Conservation (phyloP, 2,888 invertebrate genomes). For the Galeruca laticollis region DNA sequence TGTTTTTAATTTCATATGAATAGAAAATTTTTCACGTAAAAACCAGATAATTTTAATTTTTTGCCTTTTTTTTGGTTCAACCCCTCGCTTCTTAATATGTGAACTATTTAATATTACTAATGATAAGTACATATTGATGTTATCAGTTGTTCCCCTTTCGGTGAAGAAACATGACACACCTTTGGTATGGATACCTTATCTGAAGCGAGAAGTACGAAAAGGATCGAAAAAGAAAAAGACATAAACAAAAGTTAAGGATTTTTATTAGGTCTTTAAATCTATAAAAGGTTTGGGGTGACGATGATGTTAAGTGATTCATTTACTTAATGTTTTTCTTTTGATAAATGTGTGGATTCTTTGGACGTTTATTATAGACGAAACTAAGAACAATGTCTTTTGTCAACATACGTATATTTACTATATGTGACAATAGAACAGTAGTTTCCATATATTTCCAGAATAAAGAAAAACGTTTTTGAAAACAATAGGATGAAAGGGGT, state of each 20-base stretch:
- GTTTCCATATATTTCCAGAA: not conserved
- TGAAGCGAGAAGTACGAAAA: slow-evolving; percentile 34
- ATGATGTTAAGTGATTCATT: slow-evolving; percentile 36
- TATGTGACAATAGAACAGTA: not conserved
- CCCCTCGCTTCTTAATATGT: too few species aligned
- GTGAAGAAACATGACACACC: not conserved
- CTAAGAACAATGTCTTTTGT: not conserved
- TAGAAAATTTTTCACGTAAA: too few species aligned
- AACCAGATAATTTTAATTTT: too few species aligned
- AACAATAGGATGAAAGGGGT: too few species aligned
- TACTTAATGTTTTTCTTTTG: slow-evolving; percentile 31
- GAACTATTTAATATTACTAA: too few species aligned
- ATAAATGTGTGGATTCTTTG: slow-evolving; percentile 25
- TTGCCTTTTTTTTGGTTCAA: too few species aligned
- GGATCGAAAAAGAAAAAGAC: slow-evolving; percentile 37
- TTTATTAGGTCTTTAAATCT: slow-evolving; percentile 41
- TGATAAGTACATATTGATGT: too few species aligned
- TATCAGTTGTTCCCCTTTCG: not conserved
- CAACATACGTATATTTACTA: not conserved
- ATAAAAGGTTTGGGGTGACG: slow-evolving; percentile 35
- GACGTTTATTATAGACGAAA: slow-evolving; percentile 8
- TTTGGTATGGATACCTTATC: slow-evolving; percentile 37
- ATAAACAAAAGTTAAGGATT: slow-evolving; percentile 43
- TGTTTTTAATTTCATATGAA: too few species aligned
- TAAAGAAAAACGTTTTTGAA: not conserved